Base-by-base conservation (phyloP, 2,113 vertebrate genomes). In the Passerina amoena region DNA sequence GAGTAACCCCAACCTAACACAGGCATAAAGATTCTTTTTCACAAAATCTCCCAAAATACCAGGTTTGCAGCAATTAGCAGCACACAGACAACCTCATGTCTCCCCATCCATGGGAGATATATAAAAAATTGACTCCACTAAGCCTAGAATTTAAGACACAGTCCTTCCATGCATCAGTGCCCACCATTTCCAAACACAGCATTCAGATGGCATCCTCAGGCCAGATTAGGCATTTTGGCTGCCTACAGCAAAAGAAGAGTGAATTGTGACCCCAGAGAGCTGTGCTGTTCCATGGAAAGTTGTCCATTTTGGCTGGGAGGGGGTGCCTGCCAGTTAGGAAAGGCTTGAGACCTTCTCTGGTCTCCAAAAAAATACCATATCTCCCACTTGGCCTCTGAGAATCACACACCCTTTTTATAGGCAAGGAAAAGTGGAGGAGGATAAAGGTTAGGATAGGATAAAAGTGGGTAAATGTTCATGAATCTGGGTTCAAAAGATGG, bases 41-140 rank as follows among this genome's bases (percentile, higher is more conserved):
- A 53, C 37, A 73, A 53, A 50, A 72, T 31, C 22, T 60, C 51
- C 48, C 66, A 56, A 8, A 48, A 18, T 10, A 6, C 16, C 12
- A 25, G 9, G 16, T 72, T 72, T 94, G 24, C 48, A 61, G 48
- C 15, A 30, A 31, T 60, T 56, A 92, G 51, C 6, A 9, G 11
- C 71, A 47, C 31, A 28, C 0, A n/a, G 30, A 48, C 24, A 76
- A 13, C n/a, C 5, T 76, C 3, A 0, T 9, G 31, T 12, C 45
- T 72, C 28, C 14, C 11, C 16, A 19, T 40, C 40, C 40, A 28
- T 18, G 15, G 44, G 24, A 72, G 10, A 1, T 38, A 17, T 1
- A 30, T 11, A 38, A 59, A 44, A 42, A 60, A 56, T 47, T 30
- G 27, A 51, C 48, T 56, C 53, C 40, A 59, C 51, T 53, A 44